Percentiles rank a stretch among this genome's conserved stretches.
Evolutionary conservation across 2,797 vertebrate species (phyloP).

Genomic region (Pelodytes ibericus): DNA sequence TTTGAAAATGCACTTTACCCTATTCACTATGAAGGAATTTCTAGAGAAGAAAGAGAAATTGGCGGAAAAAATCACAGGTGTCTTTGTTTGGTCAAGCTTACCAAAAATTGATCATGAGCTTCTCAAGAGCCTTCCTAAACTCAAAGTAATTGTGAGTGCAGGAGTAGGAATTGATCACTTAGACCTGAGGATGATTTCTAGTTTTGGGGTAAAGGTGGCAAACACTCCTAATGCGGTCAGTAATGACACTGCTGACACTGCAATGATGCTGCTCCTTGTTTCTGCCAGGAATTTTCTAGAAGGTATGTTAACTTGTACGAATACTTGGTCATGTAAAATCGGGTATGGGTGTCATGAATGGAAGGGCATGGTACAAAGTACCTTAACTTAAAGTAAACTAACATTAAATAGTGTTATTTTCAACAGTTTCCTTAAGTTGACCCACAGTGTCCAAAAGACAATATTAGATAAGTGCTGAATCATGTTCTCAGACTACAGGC

Average conservation of each 20-base stretch:
- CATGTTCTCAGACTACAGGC: too few relatives aligned
- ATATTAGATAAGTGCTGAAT: too few relatives aligned
- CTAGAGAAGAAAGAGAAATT: constrained; percentile 67
- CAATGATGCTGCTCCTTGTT: constrained; percentile 75
- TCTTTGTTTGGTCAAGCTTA: constrained; percentile 70
- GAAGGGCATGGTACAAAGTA: too few relatives aligned
- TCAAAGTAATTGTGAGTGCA: constrained; percentile 72
- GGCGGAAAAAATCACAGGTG: constrained; percentile 71
- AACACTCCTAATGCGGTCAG: constrained; percentile 74
- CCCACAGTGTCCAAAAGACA: too few relatives aligned
- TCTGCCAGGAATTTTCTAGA: constrained; percentile 75
- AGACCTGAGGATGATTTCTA: constrained; percentile 72
- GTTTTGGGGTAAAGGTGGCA: constrained; percentile 73
- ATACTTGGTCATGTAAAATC: too few relatives aligned
- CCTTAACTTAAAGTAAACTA: too few relatives aligned
- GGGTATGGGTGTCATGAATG: too few relatives aligned
- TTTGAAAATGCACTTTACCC: constrained; percentile 69
- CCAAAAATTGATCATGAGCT: constrained; percentile 64
- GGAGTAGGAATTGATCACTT: constrained; percentile 79
- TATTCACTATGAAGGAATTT: constrained; percentile 73
- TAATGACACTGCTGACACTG: constrained; percentile 76
- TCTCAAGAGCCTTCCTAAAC: constrained; percentile 68
- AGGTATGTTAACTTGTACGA: constrained; percentile 65
- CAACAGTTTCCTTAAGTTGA: too few relatives aligned
- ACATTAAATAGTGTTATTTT: too few relatives aligned